A percentile compares a stretch with the other conserved stretches of the same genome.
These are phyloP conservation scores for Cyprinodon variegatus DNA, from an alignment of 2,113 vertebrate species.

Conservation along the genomic window DNA sequence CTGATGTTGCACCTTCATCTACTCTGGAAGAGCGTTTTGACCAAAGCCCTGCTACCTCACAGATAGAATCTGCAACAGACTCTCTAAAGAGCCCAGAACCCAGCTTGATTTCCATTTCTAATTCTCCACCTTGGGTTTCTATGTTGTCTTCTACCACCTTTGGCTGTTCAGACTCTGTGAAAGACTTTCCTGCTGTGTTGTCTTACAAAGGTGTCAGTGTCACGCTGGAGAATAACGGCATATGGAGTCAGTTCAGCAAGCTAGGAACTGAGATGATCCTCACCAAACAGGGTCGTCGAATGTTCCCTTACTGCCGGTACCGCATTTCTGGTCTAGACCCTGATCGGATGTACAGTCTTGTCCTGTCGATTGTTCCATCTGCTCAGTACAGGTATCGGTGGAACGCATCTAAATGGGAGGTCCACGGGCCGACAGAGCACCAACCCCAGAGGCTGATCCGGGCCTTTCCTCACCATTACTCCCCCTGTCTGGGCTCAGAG, in stretches of 20 bases:
- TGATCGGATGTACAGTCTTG: conserved; percentile 83
- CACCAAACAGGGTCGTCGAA: conserved; percentile 91
- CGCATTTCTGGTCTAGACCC: conserved; percentile 88
- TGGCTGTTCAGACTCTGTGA: background rate
- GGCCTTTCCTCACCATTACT: conserved; percentile 89
- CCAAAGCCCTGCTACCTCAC: conserved; percentile 46
- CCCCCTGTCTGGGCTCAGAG: conserved; percentile 86
- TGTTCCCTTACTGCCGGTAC: conserved; percentile 96
- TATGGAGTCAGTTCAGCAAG: conserved; percentile 92
- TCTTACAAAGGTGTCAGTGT: conserved; percentile 81
- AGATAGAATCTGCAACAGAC: conserved; percentile 50
- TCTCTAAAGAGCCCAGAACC: conserved; percentile 6
- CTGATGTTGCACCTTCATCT: conserved; percentile 14
- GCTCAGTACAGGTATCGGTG: conserved; percentile 88
- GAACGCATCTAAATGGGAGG: conserved; percentile 87
- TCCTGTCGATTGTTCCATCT: conserved; percentile 89
- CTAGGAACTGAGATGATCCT: conserved; percentile 95
- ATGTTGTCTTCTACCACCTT: background rate
- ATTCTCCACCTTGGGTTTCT: background rate
- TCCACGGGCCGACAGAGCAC: conserved; percentile 81
- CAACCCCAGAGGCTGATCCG: conserved; percentile 78
- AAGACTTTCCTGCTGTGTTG: conserved; percentile 24
- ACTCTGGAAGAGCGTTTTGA: conserved; percentile 5
- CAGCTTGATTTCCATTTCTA: background rate
- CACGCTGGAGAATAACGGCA: conserved; percentile 88